Conservation (phyloP, 2,797 vertebrate genomes). For the Pterois miles region DNA sequence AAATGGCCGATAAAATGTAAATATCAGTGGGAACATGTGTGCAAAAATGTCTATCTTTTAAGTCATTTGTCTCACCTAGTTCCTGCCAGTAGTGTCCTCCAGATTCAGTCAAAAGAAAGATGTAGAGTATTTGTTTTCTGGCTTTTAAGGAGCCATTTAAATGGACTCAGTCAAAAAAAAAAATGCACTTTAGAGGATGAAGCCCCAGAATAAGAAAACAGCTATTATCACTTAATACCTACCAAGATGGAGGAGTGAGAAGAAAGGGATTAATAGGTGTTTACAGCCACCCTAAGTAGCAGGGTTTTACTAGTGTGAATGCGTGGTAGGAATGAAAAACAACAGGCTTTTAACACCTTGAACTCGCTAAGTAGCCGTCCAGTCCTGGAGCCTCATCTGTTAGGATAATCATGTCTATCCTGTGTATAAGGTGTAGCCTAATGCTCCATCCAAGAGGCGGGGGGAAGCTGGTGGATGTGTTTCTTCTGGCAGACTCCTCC, state of each 20-base stretch:
- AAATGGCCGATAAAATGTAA: slow-evolving; percentile 1
- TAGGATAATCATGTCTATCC: not conserved
- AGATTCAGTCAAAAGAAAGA: not conserved
- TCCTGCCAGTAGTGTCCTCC: not conserved
- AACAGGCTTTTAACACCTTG: slow-evolving; percentile 14
- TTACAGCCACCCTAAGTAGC: not conserved
- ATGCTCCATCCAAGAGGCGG: not conserved
- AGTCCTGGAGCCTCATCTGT: not conserved
- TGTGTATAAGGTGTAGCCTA: not conserved
- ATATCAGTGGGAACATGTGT: not conserved
- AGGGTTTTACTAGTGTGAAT: not conserved
- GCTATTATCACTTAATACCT: slow-evolving; percentile 14
- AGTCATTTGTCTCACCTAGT: not conserved
- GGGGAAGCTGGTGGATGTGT: not conserved
- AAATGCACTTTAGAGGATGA: slow-evolving; percentile 2
- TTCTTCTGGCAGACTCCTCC: slow-evolving; percentile 33
- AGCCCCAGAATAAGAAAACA: not conserved
- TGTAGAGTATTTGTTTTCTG: not conserved
- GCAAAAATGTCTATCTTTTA: not conserved
- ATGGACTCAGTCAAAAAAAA: not conserved
- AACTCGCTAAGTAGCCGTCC: not conserved
- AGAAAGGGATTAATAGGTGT: slow-evolving; percentile 25
- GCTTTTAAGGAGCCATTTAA: not conserved
- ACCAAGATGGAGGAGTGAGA: not conserved
- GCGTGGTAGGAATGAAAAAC: not conserved